Conservation (phyloP, 2,113 vertebrate species). For the Hyperopisus bebe region DNA sequence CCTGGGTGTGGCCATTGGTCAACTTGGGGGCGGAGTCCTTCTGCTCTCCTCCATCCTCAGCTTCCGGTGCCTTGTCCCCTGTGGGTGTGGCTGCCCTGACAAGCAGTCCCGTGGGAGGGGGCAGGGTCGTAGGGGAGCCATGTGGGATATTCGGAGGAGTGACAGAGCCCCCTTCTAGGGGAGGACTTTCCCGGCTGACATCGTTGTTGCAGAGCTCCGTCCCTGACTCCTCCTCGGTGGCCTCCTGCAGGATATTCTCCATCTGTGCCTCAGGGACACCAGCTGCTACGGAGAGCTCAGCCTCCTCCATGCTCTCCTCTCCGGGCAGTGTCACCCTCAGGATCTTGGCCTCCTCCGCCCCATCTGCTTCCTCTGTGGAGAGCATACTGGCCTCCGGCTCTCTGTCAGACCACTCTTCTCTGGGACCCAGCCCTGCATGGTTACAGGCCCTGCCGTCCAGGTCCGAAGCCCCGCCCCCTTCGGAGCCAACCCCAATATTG, state of each 20-base stretch:
- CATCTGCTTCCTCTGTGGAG: conserved; percentile 45
- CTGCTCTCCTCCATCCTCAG: not conserved
- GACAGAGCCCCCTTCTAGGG: conserved; percentile 29
- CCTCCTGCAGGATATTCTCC: conserved; percentile 92
- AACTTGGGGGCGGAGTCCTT: conserved; percentile 11
- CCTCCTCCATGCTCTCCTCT: conserved; percentile 50
- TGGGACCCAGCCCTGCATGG: conserved; percentile 29
- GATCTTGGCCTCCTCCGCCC: conserved; percentile 35
- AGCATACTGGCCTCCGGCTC: conserved; percentile 25
- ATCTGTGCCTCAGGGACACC: conserved; percentile 85
- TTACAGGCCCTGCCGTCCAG: conserved; percentile 45
- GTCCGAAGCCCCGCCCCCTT: conserved; percentile 55
- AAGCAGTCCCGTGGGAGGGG: conserved; percentile 24
- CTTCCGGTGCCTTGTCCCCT: not conserved
- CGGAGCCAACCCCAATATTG: conserved; percentile 66
- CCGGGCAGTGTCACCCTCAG: conserved; percentile 28
- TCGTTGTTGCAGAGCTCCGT: conserved; percentile 39
- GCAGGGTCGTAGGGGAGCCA: not conserved
- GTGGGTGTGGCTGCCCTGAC: conserved; percentile 6
- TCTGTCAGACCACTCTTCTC: conserved; percentile 31
- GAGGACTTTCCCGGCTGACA: conserved; percentile 33
- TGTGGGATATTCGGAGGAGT: not conserved
- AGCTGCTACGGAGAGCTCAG: conserved; percentile 76
- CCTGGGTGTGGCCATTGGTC: conserved; percentile 44
- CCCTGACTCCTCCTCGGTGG: conserved; percentile 73